Evolutionary conservation across 2,888 invertebrate species (phyloP).

Genomic region (Vanessa cardui): DNA sequence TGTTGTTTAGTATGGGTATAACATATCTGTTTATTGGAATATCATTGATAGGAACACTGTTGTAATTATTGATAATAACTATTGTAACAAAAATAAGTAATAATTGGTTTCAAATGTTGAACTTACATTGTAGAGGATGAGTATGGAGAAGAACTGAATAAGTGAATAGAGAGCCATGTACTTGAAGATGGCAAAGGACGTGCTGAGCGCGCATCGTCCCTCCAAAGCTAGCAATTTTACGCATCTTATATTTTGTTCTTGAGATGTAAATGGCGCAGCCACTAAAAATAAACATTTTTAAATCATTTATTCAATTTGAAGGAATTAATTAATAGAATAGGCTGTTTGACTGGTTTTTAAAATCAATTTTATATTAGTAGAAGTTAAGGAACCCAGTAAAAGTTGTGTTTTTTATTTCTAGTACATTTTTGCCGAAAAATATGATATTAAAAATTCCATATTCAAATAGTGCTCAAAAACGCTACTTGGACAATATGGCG

Average conservation of each 20-base stretch:
- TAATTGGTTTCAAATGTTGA: not conserved
- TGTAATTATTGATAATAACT: not conserved
- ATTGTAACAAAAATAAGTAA: not conserved
- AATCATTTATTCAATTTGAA: not conserved
- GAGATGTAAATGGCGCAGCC: slow-evolving; percentile 95
- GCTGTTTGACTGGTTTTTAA: too few relatives aligned
- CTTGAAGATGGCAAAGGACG: slow-evolving; percentile 95
- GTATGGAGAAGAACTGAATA: slow-evolving; percentile 93
- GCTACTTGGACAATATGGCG: too few relatives aligned
- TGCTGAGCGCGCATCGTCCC: slow-evolving; percentile 93
- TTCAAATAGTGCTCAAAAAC: too few relatives aligned
- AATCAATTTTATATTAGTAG: too few relatives aligned
- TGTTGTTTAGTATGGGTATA: too few relatives aligned
- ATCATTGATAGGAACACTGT: too few relatives aligned
- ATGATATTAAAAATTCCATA: too few relatives aligned
- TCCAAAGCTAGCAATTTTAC: slow-evolving; percentile 90
- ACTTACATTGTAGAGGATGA: slow-evolving; percentile 89
- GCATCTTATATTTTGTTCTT: slow-evolving; percentile 90
- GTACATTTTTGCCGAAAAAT: too few relatives aligned
- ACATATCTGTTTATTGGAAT: too few relatives aligned
- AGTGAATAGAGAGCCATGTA: slow-evolving; percentile 96
- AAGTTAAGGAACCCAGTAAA: too few relatives aligned
- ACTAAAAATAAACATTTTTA: slow-evolving; percentile 71
- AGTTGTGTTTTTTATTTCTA: too few relatives aligned
- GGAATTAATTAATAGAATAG: too few relatives aligned